Conservation (phyloP, 2,113 vertebrate genomes). For the Urocitellus parryii region DNA sequence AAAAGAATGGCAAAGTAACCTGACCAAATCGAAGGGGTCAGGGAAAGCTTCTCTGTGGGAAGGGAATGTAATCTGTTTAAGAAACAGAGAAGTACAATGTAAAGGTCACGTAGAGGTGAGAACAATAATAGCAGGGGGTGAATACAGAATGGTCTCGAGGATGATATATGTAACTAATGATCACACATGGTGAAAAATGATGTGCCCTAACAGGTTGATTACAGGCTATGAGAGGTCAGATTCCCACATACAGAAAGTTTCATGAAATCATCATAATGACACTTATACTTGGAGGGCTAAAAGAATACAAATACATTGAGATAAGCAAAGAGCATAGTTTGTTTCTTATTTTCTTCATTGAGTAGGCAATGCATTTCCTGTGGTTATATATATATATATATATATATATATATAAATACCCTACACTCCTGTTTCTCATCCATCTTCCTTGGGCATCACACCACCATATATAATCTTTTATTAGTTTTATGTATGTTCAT, state of each 20-base stretch:
- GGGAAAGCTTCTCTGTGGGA: background rate
- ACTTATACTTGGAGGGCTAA: background rate
- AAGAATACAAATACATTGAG: background rate
- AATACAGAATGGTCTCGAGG: background rate
- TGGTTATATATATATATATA: background rate
- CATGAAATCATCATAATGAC: background rate
- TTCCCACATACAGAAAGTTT: background rate
- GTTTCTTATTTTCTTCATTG: background rate
- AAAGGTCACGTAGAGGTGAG: background rate
- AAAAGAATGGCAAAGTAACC: background rate
- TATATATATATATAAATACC: background rate
- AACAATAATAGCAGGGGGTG: background rate
- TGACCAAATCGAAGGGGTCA: background rate
- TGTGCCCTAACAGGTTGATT: background rate
- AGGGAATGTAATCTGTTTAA: background rate
- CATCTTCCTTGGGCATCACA: background rate
- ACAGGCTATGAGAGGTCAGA: background rate
- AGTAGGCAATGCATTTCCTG: background rate
- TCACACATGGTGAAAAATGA: background rate
- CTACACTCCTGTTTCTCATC: background rate
- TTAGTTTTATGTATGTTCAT: background rate
- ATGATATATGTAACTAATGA: background rate
- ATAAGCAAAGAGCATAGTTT: background rate
- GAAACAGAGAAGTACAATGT: background rate
- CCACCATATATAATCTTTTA: background rate